Percentiles rank a stretch among this genome's conserved stretches.
phyloP scores from a whole-genome alignment of 2,888 invertebrate species.

The Chrysomela aeneicollis region DNA sequence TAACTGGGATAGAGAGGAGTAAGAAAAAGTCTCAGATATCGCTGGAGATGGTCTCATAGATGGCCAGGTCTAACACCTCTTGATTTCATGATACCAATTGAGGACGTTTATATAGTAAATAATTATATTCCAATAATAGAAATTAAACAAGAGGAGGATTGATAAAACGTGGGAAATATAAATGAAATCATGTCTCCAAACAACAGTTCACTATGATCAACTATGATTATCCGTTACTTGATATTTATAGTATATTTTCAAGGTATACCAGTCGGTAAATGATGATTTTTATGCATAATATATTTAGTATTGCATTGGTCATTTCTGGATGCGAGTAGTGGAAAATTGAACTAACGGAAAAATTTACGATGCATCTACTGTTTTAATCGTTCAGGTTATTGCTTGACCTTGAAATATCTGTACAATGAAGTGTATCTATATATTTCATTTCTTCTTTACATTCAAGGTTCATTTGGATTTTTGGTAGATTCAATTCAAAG shows the following conservation, averaged over 20 bases:
- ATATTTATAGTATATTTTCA: slow-evolving; percentile 5
- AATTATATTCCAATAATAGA: no score
- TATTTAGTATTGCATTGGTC: slow-evolving; percentile 1
- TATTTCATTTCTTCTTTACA: no score
- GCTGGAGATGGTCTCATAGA: no score
- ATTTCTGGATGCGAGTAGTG: neutral
- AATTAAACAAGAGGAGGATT: no score
- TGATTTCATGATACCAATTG: no score
- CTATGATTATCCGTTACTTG: slow-evolving; percentile 2
- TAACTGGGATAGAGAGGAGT: slow-evolving; percentile 5
- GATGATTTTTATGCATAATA: slow-evolving; percentile 4
- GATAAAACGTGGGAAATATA: slow-evolving; percentile 7
- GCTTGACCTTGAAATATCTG: neutral
- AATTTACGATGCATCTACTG: neutral
- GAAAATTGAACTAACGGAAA: slow-evolving; percentile 1
- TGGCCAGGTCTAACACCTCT: no score
- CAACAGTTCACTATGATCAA: neutral
- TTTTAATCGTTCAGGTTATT: neutral
- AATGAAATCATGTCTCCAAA: slow-evolving; percentile 2
- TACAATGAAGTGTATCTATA: no score
- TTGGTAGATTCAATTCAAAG: no score
- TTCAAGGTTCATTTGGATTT: no score
- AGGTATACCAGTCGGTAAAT: slow-evolving; percentile 3
- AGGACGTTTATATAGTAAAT: no score
- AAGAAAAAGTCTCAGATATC: no score